Conservation (phyloP, 2,888 invertebrate species). For the Ophion obscuratus region DNA sequence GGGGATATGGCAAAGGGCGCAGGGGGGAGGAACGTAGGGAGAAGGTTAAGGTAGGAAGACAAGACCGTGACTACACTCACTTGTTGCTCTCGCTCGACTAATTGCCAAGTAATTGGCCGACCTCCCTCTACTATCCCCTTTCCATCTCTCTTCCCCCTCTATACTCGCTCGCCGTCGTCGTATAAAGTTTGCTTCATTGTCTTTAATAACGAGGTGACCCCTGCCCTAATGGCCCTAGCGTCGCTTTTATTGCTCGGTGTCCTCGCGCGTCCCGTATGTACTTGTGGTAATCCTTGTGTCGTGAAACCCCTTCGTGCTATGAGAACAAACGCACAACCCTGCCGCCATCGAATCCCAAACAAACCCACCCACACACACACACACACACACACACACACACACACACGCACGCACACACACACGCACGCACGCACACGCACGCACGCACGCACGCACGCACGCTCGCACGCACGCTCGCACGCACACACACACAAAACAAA, state of each 20-base stretch:
- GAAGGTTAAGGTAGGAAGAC: conserved; percentile 67
- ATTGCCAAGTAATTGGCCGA: conserved; percentile 84
- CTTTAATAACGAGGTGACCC: conserved; percentile 83
- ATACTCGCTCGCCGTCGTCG: conserved; percentile 75
- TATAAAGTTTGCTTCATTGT: conserved; percentile 84
- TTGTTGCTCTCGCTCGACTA: conserved; percentile 83
- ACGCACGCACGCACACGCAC: no score
- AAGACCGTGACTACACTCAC: conserved; percentile 81
- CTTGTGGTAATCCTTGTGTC: neutral
- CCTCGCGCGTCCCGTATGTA: conserved; percentile 17
- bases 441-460: no score
- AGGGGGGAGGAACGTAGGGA: conserved; percentile 41
- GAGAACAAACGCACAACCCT: no score
- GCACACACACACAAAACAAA: no score
- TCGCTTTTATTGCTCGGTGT: conserved; percentile 74
- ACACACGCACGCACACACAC: no score
- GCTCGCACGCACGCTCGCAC: no score
- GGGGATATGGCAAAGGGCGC: conserved; percentile 37
- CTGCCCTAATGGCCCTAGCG: conserved; percentile 79
- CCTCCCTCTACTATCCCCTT: conserved; percentile 72
- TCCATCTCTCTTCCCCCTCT: conserved; percentile 1
- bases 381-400: no score
- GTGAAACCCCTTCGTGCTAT: no score
- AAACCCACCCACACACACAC: no score
- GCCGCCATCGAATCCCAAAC: no score